Base-by-base conservation (phyloP, 2,888 invertebrate genomes). In the Eupithecia subfuscata region DNA sequence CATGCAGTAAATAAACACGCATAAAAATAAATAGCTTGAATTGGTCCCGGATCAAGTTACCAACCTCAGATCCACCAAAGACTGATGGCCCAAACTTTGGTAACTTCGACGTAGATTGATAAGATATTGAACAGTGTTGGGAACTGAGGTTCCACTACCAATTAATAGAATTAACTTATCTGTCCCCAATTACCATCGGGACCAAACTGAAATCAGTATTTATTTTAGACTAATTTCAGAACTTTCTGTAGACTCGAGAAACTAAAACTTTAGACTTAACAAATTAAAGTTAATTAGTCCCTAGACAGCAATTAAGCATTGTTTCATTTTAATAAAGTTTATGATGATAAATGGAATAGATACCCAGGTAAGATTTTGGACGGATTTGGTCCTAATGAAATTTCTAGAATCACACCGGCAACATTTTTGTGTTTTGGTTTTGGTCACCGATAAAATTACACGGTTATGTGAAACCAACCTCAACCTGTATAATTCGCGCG, bases 81-180 rank as follows among this genome's bases (percentile, higher is more conserved):
- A 25, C 40, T 67, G 65, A 69, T 73, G 74, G 63, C 70, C 34
- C 65, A 37, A 79, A 78, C 69, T 81, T 78, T 22, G 72, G 64
- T 74, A 79, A 81, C 75, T 80, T 78, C 30, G 37, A 75, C 56
- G 63, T 18, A 77, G 76, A 81, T 79, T 77, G 79, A 81, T 81
- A 81, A 77, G 77, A 77, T 70, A 78, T 75, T 71, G 71, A 73
- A 69, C 25, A 4, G 56, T 68, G 56, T 40, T 75, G 65, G 63
- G 18, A 64, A 34, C 34, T 18, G 34, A 64, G 34, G 67, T 40
- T 18, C 40, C 67, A 40, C 64, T 65, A n/a, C 34, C n/a, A 60
- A 71, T 43, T 75, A 70, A 40, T n/a, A 16, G 43, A 45, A 68
- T 43, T 12, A 67, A 67, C n/a, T 68, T 43, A 40, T 68, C 43